Percentiles rank a stretch among this genome's conserved stretches.
These are phyloP conservation scores for Diloba caeruleocephala DNA, from an alignment of 2,888 invertebrate species.

Conservation along the genomic window DNA sequence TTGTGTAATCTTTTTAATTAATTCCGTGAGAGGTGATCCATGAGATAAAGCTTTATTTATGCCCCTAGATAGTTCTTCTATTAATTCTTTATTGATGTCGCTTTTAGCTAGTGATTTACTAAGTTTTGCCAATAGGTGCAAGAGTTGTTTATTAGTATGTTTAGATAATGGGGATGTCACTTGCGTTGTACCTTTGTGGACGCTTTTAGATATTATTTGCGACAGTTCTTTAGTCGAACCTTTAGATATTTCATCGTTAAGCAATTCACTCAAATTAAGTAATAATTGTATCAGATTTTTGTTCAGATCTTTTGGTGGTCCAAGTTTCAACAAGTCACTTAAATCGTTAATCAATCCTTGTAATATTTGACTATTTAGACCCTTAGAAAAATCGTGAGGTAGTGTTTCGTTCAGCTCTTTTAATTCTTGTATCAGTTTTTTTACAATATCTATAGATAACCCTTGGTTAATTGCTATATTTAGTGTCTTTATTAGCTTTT, in stretches of 20 bases:
- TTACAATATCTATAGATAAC: slow-evolving; percentile 1
- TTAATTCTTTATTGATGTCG: background rate
- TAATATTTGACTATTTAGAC: background rate
- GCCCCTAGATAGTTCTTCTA: background rate
- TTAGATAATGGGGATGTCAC: background rate
- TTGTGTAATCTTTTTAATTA: slow-evolving; percentile 4
- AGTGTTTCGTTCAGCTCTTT: background rate
- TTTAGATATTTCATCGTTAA: slow-evolving; percentile 4
- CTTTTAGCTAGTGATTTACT: slow-evolving; percentile 1
- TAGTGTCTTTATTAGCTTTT: background rate
- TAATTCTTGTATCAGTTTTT: slow-evolving; percentile 9
- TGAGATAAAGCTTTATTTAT: slow-evolving; percentile 1
- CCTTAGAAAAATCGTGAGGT: background rate
- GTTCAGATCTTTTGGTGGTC: background rate
- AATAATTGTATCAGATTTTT: slow-evolving; percentile 4
- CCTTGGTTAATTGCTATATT: slow-evolving; percentile 1
- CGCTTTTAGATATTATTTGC: background rate
- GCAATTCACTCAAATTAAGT: slow-evolving; percentile 3
- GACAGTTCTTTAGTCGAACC: background rate
- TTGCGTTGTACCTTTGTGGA: background rate
- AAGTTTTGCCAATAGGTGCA: background rate
- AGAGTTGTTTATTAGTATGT: background rate
- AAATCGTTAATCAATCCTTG: slow-evolving; percentile 9
- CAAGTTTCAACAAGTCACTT: background rate
- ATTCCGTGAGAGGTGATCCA: background rate